phyloP scores from a whole-genome alignment of 2,113 vertebrate species.

The Bombycilla garrulus region DNA sequence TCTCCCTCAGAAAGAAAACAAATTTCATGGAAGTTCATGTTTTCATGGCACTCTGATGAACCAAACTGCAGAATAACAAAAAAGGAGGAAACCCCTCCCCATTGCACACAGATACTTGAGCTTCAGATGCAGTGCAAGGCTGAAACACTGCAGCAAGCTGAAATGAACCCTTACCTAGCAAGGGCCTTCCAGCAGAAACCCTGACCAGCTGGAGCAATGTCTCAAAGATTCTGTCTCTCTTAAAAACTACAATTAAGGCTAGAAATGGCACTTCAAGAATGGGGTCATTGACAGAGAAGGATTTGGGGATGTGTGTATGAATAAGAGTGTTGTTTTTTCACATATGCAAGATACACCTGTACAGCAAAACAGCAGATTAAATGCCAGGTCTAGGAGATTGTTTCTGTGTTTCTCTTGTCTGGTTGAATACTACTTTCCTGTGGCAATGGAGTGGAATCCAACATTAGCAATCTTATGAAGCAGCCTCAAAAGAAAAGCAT shows the following conservation, averaged over 20 bases:
- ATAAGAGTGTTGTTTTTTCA: not conserved
- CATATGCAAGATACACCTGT: not conserved
- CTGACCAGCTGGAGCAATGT: not conserved
- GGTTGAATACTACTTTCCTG: not conserved
- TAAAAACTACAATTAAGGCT: not conserved
- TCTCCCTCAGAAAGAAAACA: not conserved
- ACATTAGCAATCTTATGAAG: not conserved
- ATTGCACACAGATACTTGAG: not conserved
- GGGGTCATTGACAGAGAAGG: not conserved
- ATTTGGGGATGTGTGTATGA: not conserved
- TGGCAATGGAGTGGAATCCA: not conserved
- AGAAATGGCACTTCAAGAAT: not conserved
- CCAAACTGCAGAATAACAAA: not conserved
- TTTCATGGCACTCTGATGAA: not conserved
- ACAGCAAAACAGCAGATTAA: not conserved
- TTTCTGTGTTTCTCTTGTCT: not conserved
- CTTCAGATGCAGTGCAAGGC: fast-evolving
- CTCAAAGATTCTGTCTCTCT: not conserved
- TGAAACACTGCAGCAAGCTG: not conserved
- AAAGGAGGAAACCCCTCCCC: not conserved
- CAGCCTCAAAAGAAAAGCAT: not conserved
- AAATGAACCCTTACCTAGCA: not conserved
- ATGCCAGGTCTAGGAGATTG: not conserved
- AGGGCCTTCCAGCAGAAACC: not conserved
- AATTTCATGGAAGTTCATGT: not conserved